A percentile compares a stretch with the other conserved stretches of the same genome.
Conservation (phyloP, 2,797 vertebrate genomes). For the Gadopsis marmoratus region DNA sequence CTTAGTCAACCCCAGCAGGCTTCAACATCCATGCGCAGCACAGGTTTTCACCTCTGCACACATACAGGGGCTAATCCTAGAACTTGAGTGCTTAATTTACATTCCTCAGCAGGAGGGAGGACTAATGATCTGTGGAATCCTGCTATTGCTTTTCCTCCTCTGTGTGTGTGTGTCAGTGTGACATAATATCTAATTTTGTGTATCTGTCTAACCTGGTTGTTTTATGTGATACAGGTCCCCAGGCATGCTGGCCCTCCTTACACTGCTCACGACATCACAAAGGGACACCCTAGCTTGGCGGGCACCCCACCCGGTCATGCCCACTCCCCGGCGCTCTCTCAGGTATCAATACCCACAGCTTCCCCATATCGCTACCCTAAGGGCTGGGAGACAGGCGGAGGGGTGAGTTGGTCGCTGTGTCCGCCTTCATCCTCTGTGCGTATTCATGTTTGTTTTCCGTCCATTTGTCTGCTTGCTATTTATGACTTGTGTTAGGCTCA, state of each 20-base stretch:
- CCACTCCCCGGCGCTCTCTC: slow-evolving; percentile 94
- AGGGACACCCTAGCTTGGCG: slow-evolving; percentile 95
- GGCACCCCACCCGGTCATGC: slow-evolving; percentile 95
- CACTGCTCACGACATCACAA: slow-evolving; percentile 94
- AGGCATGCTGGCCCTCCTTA: slow-evolving; percentile 93
- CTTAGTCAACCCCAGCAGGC: slow-evolving; percentile 43
- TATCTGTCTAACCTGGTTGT: slow-evolving; percentile 41
- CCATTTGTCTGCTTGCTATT: slow-evolving; percentile 37
- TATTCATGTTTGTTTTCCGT: slow-evolving; percentile 38
- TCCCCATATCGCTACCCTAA: slow-evolving; percentile 85
- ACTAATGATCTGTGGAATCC: slow-evolving; percentile 67
- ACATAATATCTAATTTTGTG: slow-evolving; percentile 4
- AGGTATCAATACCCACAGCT: slow-evolving; percentile 89
- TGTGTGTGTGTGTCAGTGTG: slow-evolving; percentile 18
- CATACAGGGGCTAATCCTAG: slow-evolving; percentile 58
- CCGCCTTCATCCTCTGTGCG: slow-evolving; percentile 62
- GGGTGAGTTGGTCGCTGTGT: slow-evolving; percentile 71
- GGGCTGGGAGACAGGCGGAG: slow-evolving; percentile 87
- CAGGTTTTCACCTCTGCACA: slow-evolving; percentile 59
- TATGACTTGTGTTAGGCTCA: neutral
- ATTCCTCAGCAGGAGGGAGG: slow-evolving; percentile 59
- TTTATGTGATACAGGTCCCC: slow-evolving; percentile 89
- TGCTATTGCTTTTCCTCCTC: slow-evolving; percentile 23
- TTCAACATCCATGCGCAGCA: slow-evolving; percentile 42
- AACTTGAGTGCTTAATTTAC: slow-evolving; percentile 63